These are phyloP conservation scores for Thysanoteuthis rhombus DNA, from an alignment of 2,888 invertebrate species.

Conservation along the genomic window DNA sequence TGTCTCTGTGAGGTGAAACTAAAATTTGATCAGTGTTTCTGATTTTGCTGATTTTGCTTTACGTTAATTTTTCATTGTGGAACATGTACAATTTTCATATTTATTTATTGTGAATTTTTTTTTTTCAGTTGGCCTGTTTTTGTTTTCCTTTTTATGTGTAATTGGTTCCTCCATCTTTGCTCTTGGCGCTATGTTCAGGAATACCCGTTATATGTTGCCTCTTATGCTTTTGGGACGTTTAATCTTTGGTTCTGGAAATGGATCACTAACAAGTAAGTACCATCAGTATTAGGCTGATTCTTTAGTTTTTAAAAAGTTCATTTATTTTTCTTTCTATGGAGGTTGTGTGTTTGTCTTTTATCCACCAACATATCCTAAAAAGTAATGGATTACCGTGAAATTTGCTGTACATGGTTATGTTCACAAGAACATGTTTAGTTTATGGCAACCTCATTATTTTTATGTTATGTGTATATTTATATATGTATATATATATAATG, in stretches of 20 bases:
- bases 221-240: slow-evolving; percentile 67
- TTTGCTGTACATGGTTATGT: no score
- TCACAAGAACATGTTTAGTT: no score
- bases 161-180: slow-evolving; percentile 67
- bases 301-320: background rate
- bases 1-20: no score
- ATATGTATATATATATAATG: no score
- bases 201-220: slow-evolving; percentile 65
- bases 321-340: background rate
- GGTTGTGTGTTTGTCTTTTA: no score
- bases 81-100: background rate
- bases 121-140: slow-evolving; percentile 65
- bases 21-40: background rate
- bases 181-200: slow-evolving; percentile 60
- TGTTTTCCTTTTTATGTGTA: slow-evolving; percentile 67
- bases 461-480: no score
- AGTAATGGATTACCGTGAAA: no score
- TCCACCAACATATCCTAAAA: no score
- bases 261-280: slow-evolving; percentile 67
- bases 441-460: no score
- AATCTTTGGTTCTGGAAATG: slow-evolving; percentile 69
- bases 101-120: background rate
- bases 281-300: background rate
- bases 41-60: background rate
- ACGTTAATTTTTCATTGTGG: background rate